Evolutionary conservation across 2,113 vertebrate genomes (phyloP), one percentile per base, ranked within the genome.

Genomic region (Nannobrachium achirus): DNA sequence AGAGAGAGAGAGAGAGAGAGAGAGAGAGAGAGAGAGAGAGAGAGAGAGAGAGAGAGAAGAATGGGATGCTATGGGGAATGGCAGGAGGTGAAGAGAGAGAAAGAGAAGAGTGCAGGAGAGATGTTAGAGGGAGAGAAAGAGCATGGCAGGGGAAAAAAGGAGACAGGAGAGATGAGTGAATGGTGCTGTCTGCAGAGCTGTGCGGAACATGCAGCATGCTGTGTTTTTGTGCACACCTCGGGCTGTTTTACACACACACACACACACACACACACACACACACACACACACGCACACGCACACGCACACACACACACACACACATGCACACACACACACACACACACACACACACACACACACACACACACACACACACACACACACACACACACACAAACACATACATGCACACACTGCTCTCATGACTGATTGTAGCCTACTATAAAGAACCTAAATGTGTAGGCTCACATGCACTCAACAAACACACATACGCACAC

Each of bases 341-440:
- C 61, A 63, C n/a, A 63, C 46, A 40, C 61, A 18, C 61, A 64
- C 62, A 8, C 33, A 20, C 55, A 56, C 49, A 39, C 38, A 71
- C 58, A 76, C n/a, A 56, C 53, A 56, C 19, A 55, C 52, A 8
- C 52, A 38, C 42, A 61, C 19, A 42, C 58, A 18, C 42, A 45
- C 18, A 45, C 7, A 33, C 59, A 61, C 18, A 20, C 57, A 45
- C 56, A 44, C 15, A 19, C 15, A 45, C 57, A 13, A 4, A 33
- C 6, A 5, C 25, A 33, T 33, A 5, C 25, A 33, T 33, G 25
- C 44, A 46, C 44, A 8, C 44, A 46, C 44, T 14, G 20, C 53
- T 33, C 25, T 33, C 25, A 33, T 33, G 25, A 33, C 25, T 33
- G 25, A 33, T 33, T 33, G 25, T 33, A n/a, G n/a, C n/a, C n/a